Evolutionary conservation across 2,113 vertebrate species (phyloP).

Genomic region (Drymodes brunneopygia): DNA sequence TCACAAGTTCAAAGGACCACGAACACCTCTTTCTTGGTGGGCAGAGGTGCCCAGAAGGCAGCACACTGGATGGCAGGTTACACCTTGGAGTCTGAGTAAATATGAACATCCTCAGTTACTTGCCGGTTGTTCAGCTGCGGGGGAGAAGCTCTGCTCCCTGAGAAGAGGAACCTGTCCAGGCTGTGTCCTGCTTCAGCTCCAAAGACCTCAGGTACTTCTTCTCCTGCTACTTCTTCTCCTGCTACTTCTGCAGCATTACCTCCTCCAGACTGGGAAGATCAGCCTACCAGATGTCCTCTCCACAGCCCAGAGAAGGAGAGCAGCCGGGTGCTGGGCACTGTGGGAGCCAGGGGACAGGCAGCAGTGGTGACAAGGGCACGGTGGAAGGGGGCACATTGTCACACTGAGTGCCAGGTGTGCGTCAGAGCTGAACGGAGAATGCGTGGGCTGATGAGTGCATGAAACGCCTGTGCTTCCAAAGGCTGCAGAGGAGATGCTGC

Average conservation of each 20-base stretch:
- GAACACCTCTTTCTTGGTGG: neutral
- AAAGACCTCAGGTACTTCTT: neutral
- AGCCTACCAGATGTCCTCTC: neutral
- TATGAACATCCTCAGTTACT: neutral
- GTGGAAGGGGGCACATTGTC: neutral
- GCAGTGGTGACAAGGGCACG: accelerated
- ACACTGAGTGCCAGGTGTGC: neutral
- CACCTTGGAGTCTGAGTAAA: neutral
- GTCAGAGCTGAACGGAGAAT: neutral
- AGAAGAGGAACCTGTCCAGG: neutral
- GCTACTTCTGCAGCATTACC: neutral
- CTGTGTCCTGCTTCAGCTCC: neutral
- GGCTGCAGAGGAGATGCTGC: neutral
- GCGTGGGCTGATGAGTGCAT: neutral
- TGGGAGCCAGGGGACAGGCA: neutral
- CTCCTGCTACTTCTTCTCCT: neutral
- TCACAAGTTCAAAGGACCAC: neutral
- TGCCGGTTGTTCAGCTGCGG: accelerated
- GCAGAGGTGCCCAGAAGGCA: neutral
- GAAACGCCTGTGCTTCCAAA: neutral
- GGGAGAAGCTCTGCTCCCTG: neutral
- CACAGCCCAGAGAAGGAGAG: neutral
- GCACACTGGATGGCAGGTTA: neutral
- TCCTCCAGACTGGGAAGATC: neutral
- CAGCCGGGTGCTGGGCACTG: neutral